These are phyloP conservation scores for Pagetopsis macropterus DNA, from an alignment of 2,797 vertebrate species.

Conservation along the genomic window DNA sequence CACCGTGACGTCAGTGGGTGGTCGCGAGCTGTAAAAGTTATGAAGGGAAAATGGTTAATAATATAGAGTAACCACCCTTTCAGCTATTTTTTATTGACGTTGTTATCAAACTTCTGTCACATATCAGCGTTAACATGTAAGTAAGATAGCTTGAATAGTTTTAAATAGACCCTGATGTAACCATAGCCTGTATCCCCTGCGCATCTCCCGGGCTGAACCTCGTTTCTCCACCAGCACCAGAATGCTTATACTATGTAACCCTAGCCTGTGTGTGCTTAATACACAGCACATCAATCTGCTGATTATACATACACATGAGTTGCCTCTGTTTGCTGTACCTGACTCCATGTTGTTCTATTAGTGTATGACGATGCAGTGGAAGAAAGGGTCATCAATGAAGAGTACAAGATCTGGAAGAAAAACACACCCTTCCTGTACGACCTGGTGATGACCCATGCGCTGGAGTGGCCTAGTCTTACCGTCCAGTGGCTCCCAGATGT, in stretches of 20 bases:
- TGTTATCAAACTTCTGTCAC: background rate
- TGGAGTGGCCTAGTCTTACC: slow-evolving; percentile 98
- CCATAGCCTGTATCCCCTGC: too few relatives aligned
- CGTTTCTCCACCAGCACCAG: background rate
- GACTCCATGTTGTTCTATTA: background rate
- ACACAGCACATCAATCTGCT: too few relatives aligned
- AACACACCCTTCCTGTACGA: slow-evolving; percentile 98
- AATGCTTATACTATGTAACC: too few relatives aligned
- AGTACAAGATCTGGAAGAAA: slow-evolving; percentile 99
- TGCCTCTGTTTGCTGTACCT: background rate
- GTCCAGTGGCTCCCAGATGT: slow-evolving; percentile 99
- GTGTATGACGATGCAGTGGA: slow-evolving; percentile 93
- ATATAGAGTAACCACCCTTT: background rate
- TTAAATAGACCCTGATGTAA: background rate
- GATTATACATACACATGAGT: too few relatives aligned
- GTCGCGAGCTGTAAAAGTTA: background rate
- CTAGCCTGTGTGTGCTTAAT: background rate
- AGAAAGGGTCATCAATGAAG: slow-evolving; percentile 97
- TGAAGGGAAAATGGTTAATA: background rate
- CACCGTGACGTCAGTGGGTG: background rate
- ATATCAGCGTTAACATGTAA: background rate
- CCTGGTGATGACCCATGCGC: slow-evolving; percentile 97
- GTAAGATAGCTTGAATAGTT: background rate
- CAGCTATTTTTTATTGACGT: background rate
- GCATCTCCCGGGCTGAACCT: background rate